These are phyloP conservation scores for Anguilla rostrata DNA, from an alignment of 2,113 vertebrate species.

Conservation along the genomic window DNA sequence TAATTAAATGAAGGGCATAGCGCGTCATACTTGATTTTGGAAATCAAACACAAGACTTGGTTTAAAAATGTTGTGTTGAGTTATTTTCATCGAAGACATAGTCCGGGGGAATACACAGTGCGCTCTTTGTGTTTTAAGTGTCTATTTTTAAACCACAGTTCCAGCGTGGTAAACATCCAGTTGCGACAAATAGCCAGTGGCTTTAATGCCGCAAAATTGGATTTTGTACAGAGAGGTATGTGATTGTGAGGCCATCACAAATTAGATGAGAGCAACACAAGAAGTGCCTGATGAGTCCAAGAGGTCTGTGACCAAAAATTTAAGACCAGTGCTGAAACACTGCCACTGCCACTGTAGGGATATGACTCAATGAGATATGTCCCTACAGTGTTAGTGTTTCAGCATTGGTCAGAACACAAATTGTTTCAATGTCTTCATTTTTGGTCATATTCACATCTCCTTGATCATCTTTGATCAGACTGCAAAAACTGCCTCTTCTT, in stretches of 20 bases:
- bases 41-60: conserved; percentile 20
- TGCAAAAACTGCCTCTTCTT: not conserved
- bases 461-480: not conserved
- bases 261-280: not conserved
- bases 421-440: not conserved
- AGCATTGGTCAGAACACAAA: not conserved
- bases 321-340: not conserved
- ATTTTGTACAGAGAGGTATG: conserved; percentile 29
- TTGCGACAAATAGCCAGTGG: conserved; percentile 21
- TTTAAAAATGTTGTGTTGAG: conserved; percentile 28
- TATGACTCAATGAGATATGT: not conserved
- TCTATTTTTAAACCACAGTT: conserved; percentile 42
- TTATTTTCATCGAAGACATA: conserved; percentile 19
- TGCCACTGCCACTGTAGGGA: not conserved
- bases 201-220: conserved; percentile 44
- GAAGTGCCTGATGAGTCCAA: not conserved
- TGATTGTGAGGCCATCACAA: conserved; percentile 22
- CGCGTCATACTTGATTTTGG: conserved; percentile 23
- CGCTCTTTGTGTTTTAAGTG: conserved; percentile 29
- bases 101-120: conserved; percentile 21
- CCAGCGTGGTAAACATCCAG: conserved; percentile 32
- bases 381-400: too few relatives aligned
- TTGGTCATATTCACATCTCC: not conserved
- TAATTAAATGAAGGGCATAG: not conserved
- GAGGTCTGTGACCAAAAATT: not conserved